Percentiles rank a stretch among this genome's conserved stretches.
phyloP scores from a whole-genome alignment of 2,797 vertebrate genomes.

The Rachycentron canadum region DNA sequence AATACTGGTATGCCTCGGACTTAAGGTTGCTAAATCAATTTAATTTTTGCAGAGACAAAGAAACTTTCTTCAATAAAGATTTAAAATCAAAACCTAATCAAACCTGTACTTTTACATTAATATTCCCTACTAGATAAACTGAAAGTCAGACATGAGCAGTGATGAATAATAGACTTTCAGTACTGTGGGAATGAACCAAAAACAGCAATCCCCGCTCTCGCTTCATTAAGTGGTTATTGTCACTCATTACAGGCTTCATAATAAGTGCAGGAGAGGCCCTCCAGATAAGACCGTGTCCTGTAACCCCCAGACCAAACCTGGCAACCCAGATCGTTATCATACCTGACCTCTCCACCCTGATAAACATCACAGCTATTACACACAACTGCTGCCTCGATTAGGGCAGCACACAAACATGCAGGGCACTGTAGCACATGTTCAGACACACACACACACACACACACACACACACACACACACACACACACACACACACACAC shows the following conservation, averaged over 20 bases:
- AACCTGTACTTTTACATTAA: not conserved
- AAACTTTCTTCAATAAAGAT: slow-evolving; percentile 2
- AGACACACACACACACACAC: slow-evolving; percentile 12
- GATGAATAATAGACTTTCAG: slow-evolving; percentile 49
- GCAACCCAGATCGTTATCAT: slow-evolving; percentile 76
- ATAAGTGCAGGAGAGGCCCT: slow-evolving; percentile 74
- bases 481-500: slow-evolving; percentile 22
- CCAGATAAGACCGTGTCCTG: slow-evolving; percentile 76
- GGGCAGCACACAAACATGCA: slow-evolving; percentile 52
- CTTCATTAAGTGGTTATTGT: slow-evolving; percentile 77
- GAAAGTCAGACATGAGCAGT: slow-evolving; percentile 21
- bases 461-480: slow-evolving; percentile 1
- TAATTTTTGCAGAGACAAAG: not conserved
- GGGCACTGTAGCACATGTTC: slow-evolving; percentile 35
- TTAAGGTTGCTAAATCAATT: not conserved
- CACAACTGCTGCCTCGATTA: slow-evolving; percentile 79
- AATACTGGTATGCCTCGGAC: not conserved
- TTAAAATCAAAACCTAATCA: not conserved
- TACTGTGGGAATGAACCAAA: slow-evolving; percentile 62
- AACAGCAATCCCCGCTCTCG: slow-evolving; percentile 28
- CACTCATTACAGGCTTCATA: slow-evolving; percentile 83
- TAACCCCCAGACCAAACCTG: slow-evolving; percentile 72
- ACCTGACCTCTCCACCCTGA: slow-evolving; percentile 76
- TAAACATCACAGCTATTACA: slow-evolving; percentile 82
- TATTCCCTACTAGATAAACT: slow-evolving; percentile 13